Evolutionary conservation across 2,797 vertebrate species (phyloP).

Genomic region (Cossypha heuglini): DNA sequence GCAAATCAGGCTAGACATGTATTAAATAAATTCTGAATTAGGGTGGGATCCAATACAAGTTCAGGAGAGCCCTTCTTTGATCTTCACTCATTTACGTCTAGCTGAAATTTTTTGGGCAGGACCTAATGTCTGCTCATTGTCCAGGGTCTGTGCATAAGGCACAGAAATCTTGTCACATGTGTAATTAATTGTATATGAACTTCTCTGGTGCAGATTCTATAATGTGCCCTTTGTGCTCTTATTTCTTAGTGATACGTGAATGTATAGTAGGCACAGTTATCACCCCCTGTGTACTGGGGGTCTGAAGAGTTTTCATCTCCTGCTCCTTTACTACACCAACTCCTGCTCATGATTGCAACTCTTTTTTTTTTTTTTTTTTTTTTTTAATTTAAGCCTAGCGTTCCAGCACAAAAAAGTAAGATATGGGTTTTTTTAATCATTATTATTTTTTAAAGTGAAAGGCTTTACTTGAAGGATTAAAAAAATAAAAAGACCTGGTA

Average conservation of each 20-base stretch:
- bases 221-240: background rate
- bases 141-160: background rate
- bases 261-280: rapidly evolving
- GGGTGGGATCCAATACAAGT: background rate
- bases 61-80: background rate
- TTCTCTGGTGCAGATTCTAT: background rate
- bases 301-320: background rate
- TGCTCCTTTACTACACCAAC: background rate
- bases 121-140: background rate
- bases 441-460: background rate
- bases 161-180: background rate
- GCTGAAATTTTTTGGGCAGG: background rate
- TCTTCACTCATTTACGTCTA: background rate
- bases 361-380: background rate
- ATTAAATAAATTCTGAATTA: background rate
- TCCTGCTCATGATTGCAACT: background rate
- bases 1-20: background rate
- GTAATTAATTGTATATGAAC: background rate
- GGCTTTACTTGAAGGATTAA: background rate
- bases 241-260: background rate
- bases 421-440: too few relatives aligned
- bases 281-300: background rate
- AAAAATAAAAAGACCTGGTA: background rate
- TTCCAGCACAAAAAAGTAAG: background rate
- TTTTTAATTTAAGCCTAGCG: background rate